Evolutionary conservation across 2,888 invertebrate genomes (phyloP).

Genomic region (Gisinianus flammeolus): DNA sequence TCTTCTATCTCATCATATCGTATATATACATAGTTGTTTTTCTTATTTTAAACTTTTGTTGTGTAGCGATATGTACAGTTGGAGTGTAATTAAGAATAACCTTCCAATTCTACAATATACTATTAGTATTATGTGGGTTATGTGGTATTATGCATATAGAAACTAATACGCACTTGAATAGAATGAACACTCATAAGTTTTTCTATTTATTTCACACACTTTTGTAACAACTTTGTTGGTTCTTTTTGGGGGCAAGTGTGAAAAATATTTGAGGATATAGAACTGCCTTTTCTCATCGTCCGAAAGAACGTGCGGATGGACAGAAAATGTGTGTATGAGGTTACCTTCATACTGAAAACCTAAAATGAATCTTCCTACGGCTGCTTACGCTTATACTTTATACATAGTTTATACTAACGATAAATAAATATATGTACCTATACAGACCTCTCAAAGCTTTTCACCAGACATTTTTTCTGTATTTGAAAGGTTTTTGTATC

Average conservation of each 20-base stretch:
- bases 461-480: too few species aligned
- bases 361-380: too few species aligned
- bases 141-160: not conserved
- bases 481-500: not conserved
- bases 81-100: constrained; percentile 17
- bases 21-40: too few species aligned
- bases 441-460: too few species aligned
- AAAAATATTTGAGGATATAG: not conserved
- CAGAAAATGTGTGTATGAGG: too few species aligned
- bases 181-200: not conserved
- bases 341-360: too few species aligned
- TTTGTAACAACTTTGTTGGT: not conserved
- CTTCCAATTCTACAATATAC: not conserved
- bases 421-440: too few species aligned
- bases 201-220: not conserved
- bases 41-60: too few species aligned
- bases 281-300: not conserved
- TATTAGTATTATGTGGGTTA: not conserved
- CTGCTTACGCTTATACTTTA: too few species aligned
- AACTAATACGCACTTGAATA: not conserved
- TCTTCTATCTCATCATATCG: too few species aligned
- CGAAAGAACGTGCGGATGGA: constrained; percentile 27
- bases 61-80: too few species aligned
- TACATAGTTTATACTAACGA: too few species aligned
- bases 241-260: not conserved